phyloP scores from a whole-genome alignment of 2,888 invertebrate genomes.

The Invenusta paracnida region DNA sequence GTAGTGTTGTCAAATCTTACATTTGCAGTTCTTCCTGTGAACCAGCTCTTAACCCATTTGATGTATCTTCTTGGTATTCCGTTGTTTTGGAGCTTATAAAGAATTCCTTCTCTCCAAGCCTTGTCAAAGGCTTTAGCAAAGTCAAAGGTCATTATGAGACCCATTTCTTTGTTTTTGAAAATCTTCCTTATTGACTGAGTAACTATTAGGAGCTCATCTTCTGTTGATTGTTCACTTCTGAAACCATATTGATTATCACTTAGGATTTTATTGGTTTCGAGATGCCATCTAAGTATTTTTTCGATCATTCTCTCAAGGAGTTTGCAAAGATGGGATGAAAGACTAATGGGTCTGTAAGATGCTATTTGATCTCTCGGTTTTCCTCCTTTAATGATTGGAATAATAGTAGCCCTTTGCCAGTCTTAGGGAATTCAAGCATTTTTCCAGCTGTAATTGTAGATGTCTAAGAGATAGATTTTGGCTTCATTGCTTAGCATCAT shows the following conservation, averaged over 20 bases:
- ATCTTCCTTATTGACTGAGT: no score
- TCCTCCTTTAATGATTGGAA: neutral
- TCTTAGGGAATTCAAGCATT: neutral
- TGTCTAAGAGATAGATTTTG: neutral
- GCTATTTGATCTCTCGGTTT: conserved; percentile 19
- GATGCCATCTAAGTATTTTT: neutral
- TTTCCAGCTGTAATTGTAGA: conserved; percentile 7
- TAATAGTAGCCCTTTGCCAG: neutral
- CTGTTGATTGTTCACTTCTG: no score
- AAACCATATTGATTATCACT: neutral
- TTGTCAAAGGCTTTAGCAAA: no score
- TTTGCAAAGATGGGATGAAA: neutral
- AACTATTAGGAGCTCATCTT: no score
- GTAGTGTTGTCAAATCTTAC: neutral
- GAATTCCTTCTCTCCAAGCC: neutral
- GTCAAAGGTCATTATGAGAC: no score
- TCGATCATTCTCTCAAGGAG: conserved; percentile 3
- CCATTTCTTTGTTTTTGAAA: no score
- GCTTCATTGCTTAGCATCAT: neutral
- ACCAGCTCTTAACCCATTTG: neutral
- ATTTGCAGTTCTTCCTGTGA: neutral
- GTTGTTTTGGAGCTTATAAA: neutral
- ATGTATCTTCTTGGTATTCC: neutral
- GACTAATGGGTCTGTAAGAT: neutral
- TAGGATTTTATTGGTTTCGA: neutral